Evolutionary conservation across 2,888 invertebrate genomes (phyloP).

Genomic region (Nomada fucata): DNA sequence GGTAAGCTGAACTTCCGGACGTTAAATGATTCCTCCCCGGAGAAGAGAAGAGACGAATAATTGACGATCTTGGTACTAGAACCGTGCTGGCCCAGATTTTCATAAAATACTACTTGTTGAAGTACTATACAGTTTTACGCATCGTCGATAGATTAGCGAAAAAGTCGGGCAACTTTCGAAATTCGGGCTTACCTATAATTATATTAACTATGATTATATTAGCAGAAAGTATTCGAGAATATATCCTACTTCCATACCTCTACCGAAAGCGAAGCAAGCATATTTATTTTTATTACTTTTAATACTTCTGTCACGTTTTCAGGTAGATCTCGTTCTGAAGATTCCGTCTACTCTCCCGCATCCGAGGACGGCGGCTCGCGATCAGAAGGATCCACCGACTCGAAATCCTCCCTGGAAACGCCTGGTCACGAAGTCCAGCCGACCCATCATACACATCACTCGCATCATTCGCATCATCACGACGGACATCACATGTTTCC

Average conservation of each 20-base stretch:
- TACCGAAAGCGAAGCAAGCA: no score
- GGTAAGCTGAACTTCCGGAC: conserved; percentile 84
- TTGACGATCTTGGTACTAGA: no score
- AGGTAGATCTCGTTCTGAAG: conserved; percentile 89
- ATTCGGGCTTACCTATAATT: no score
- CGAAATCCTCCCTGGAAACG: conserved; percentile 88
- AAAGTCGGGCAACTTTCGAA: no score
- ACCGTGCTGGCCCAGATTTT: no score
- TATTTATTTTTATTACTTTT: neutral
- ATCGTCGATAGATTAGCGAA: no score
- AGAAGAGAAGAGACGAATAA: no score
- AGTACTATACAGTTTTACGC: no score
- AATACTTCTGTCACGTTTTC: conserved; percentile 4
- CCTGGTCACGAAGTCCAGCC: conserved; percentile 62
- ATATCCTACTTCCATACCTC: no score
- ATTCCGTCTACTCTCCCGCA: conserved; percentile 90
- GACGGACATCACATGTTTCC: conserved; percentile 80
- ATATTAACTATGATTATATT: no score
- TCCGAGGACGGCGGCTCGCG: conserved; percentile 89
- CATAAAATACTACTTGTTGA: no score
- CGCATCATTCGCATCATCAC: conserved; percentile 71
- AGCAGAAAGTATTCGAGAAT: no score
- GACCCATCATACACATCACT: conserved; percentile 70
- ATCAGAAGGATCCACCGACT: conserved; percentile 88
- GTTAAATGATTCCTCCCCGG: neutral